These are phyloP conservation scores for Drosophila borborema DNA, from an alignment of 2,888 invertebrate genomes.

Conservation along the genomic window DNA sequence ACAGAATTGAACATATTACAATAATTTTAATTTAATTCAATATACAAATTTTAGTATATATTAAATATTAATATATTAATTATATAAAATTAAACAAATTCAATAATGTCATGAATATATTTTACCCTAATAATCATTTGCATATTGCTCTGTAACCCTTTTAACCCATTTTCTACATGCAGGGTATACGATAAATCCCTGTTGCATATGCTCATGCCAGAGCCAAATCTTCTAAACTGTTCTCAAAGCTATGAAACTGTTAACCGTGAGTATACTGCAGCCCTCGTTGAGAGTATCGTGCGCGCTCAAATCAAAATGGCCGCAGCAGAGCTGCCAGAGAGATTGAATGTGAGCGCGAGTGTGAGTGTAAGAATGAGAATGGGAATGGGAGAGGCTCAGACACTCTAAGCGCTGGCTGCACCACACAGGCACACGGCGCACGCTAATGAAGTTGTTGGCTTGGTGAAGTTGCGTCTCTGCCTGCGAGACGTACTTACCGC, in stretches of 20 bases:
- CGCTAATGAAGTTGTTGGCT: conserved; percentile 80
- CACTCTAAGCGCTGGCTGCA: conserved; percentile 36
- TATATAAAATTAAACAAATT: not conserved
- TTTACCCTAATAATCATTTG: not conserved
- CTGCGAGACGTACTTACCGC: not conserved
- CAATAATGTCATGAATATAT: not conserved
- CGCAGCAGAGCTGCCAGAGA: conserved; percentile 64
- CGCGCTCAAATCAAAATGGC: conserved; percentile 83
- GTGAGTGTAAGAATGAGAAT: conserved; percentile 20
- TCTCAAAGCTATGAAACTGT: conserved; percentile 45
- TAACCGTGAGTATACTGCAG: conserved; percentile 31
- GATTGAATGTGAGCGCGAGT: conserved; percentile 14
- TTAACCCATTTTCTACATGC: not conserved
- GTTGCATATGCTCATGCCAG: not conserved
- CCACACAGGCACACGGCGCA: conserved; percentile 27
- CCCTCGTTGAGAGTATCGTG: conserved; percentile 47
- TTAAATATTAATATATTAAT: not conserved
- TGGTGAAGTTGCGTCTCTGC: conserved; percentile 40
- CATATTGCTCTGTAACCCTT: not conserved
- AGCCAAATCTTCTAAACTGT: not conserved
- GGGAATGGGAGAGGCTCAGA: conserved; percentile 24
- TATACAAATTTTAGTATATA: no score
- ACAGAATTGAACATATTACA: not conserved
- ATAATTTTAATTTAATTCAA: no score
- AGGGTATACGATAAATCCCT: conserved; percentile 26